These are phyloP conservation scores for Smutsia temminckii DNA, from an alignment of 2,797 vertebrate genomes.

Conservation along the genomic window DNA sequence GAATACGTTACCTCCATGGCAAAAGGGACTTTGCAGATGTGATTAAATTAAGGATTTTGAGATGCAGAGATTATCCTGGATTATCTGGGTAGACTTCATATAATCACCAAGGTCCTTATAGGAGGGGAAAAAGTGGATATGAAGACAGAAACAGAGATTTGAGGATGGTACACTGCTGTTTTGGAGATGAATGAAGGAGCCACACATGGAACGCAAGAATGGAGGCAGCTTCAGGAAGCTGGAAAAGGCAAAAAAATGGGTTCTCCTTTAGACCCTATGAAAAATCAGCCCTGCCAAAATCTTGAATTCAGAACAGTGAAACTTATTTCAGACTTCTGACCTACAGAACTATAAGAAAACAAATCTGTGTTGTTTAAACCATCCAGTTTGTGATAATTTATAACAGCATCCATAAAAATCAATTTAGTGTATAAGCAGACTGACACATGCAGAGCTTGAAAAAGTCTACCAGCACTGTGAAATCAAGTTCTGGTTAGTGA, in stretches of 20 bases:
- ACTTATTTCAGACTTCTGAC: not conserved
- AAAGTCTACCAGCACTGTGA: not conserved
- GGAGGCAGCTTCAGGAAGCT: not conserved
- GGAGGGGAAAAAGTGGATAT: not conserved
- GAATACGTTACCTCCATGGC: not conserved
- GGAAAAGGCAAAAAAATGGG: not conserved
- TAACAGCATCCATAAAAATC: not conserved
- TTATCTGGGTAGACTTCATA: not conserved
- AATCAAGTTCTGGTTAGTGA: not conserved
- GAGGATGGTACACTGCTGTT: not conserved
- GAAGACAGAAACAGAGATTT: not conserved
- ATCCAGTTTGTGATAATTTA: not conserved
- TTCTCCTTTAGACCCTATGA: not conserved
- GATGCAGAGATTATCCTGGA: not conserved
- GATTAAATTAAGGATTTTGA: not conserved
- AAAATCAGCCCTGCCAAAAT: not conserved
- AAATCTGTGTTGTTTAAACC: not conserved
- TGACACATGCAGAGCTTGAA: not conserved
- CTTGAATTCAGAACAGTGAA: not conserved
- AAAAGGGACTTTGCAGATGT: not conserved
- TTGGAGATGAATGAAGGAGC: not conserved
- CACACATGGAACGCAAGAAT: not conserved
- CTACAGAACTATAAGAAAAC: not conserved
- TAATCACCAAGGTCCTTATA: not conserved
- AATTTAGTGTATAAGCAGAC: not conserved